These are phyloP conservation scores for Dasyurus viverrinus DNA, from an alignment of 2,113 vertebrate species.

Conservation along the genomic window DNA sequence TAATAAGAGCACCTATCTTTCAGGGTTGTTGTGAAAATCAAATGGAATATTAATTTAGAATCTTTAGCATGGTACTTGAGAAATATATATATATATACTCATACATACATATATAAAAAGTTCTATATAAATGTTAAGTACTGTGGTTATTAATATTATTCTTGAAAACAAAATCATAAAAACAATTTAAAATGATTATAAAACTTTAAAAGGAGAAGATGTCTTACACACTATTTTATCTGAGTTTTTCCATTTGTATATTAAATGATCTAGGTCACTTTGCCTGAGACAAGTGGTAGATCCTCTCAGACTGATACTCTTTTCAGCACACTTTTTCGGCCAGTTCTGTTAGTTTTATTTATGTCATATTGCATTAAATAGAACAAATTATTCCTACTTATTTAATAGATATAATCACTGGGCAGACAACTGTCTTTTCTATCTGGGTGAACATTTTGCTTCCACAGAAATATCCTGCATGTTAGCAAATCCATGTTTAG, in stretches of 20 bases:
- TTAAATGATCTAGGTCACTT: not conserved
- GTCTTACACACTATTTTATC: not conserved
- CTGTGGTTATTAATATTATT: not conserved
- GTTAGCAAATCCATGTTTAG: slow-evolving; percentile 7
- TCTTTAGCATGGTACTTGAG: not conserved
- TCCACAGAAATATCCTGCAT: slow-evolving; percentile 58
- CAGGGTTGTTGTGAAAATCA: not conserved
- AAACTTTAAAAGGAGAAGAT: not conserved
- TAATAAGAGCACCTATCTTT: not conserved
- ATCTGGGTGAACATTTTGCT: slow-evolving; percentile 49
- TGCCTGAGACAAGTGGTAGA: not conserved
- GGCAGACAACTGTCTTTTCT: slow-evolving; percentile 38
- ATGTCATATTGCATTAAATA: slow-evolving; percentile 33
- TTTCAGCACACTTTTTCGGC: slow-evolving; percentile 28
- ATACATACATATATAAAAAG: not conserved
- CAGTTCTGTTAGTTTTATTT: slow-evolving; percentile 55
- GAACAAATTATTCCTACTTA: slow-evolving; percentile 61
- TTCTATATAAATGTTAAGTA: not conserved
- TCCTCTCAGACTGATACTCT: slow-evolving; percentile 49
- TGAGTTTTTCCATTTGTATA: not conserved
- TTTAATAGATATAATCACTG: slow-evolving; percentile 34
- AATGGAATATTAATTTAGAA: not conserved
- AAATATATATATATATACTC: too few species aligned
- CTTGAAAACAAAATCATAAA: not conserved
- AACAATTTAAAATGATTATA: not conserved